Base-by-base conservation (phyloP, 2,888 invertebrate species). In the Rhagonycha fulva region DNA sequence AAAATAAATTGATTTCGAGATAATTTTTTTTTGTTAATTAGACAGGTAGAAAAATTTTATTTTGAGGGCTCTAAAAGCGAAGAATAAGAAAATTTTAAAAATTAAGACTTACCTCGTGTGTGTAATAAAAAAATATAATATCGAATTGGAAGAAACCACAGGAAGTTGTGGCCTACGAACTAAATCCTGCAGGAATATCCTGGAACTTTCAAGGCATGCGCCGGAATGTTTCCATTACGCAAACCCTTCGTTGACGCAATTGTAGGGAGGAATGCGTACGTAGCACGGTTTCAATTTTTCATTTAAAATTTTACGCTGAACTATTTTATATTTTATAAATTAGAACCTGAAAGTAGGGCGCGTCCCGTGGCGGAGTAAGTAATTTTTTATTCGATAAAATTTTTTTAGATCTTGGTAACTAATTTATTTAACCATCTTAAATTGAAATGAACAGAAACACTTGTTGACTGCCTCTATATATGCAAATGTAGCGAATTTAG, bases 171-270 rank as follows among this genome's bases (percentile, higher is more conserved):
- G 72, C 72, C 66, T 62, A 68, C 63, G 26, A 63, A 76, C 76
- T 74, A 70, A 68, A 72, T 76, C 63, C 74, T 70, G 73, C 68
- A 72, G 80, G 76, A 76, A 76, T 76, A 76, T 78, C 77, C 77
- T 69, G 77, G 79, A 77, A 71, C 76, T 62, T 32, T 32, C 12
- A 67, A 77, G 30, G 76, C 80, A 80, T 80, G 80, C 80, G 80
- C 79, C 60, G 32, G 30, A 72, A 77, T 66, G 71, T 68, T 62
- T 62, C 24, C 62, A 66, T 32, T 74, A 77, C 74, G 72, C 80
- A 75, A 76, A 74, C 77, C 12, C n/a, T 32, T 32, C 32, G 32
- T 32, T 32, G 32, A 32, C 32, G 32, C 32, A 32, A 32, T 32
- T 32, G 12, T n/a, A 32, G 32, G 32, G 32, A 32, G 32, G 12